Evolutionary conservation across 2,797 vertebrate genomes (phyloP), one percentile per base, ranked within the genome.

Genomic region (Acanthopagrus latus): DNA sequence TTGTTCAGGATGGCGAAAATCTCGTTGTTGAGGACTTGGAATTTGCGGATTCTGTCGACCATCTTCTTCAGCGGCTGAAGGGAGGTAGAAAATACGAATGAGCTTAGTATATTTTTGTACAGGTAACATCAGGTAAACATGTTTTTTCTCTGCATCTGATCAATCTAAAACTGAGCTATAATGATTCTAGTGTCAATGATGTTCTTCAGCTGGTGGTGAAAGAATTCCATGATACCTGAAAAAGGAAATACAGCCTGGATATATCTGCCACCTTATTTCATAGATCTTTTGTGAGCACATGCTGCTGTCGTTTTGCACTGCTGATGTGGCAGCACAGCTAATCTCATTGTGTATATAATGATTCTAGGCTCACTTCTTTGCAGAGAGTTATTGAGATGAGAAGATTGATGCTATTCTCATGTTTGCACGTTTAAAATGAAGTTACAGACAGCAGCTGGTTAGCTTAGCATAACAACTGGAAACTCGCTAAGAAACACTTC

Each of bases 161-260:
- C 43, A 17, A 38, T n/a, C n/a, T n/a, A n/a, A n/a, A n/a, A n/a
- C n/a, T 38, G 33, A 2, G 33, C 33, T 38, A 38, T 38, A 9
- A 38, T 38, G 33, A 9, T 38, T 9, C 33, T 38, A 38, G 33
- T 7, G 33, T 99, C 98, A 29, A 99, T 96, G 0, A 99, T 99
- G 94, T 99, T 98, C 91, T 99, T 99, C 88, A 99, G 88, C 93
- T 99, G 98, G 91, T 99, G 98, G 91, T 99, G 98, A 82, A 99
- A 99, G 92, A 99, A 99, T 84, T 99, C 98, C 90, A 99, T 92
- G 92, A 99, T 99, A 44, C 98, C 98, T 99, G 84, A 9, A 60
- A 64, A 60, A 64, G 18, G 17, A 81, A 74, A 67, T 3, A 6
- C n/a, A 44, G 18, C 0, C 2, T 11, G 5, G 66, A 60, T 27